Evolutionary conservation across 2,888 invertebrate genomes (phyloP), one percentile per base, ranked within the genome.

Genomic region (Campoletis raptor): DNA sequence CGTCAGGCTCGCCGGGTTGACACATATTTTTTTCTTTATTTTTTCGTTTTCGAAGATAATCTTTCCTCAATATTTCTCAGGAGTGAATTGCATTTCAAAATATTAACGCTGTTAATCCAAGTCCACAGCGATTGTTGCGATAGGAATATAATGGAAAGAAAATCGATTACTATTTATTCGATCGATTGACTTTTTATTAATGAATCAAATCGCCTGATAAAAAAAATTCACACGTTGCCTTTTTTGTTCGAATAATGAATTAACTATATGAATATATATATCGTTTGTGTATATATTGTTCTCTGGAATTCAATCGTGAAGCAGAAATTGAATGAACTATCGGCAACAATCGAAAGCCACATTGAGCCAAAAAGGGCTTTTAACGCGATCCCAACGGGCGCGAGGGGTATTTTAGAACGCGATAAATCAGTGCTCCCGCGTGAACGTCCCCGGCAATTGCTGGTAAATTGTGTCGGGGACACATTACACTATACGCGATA

Each of bases 361-460:
- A 82, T 73, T 69, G 48, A 61, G 83, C 78, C 80, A 81, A 83
- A 79, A 85, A 87, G 79, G 81, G 77, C 80, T 86, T 86, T 76
- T 74, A 84, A 84, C 81, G 76, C 40, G 64, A 66, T 81, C 52
- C 70, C 64, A 66, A 36, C 77, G 77, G 42, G 83, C 77, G 76
- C 66, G 73, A 81, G 83, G 87, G 87, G 85, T 89, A 91, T 91
- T 93, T 91, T 90, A 90, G 89, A 90, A 90, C 89, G 88, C 90
- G 89, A 93, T 94, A 94, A 93, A 94, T 94, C 94, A 94, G 90
- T 82, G 78, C 81, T 45, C 78, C 42, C 80, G 30, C 90, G 87
- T 89, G 83, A 80, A 61, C 61, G 57, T 24, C 80, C 74, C 67
- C 42, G 74, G 70, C 69, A 74, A 73, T 81, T 88, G 90, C 89